Base-by-base conservation (phyloP, 1,140 invertebrate genomes). In the Drosophila insularis region DNA sequence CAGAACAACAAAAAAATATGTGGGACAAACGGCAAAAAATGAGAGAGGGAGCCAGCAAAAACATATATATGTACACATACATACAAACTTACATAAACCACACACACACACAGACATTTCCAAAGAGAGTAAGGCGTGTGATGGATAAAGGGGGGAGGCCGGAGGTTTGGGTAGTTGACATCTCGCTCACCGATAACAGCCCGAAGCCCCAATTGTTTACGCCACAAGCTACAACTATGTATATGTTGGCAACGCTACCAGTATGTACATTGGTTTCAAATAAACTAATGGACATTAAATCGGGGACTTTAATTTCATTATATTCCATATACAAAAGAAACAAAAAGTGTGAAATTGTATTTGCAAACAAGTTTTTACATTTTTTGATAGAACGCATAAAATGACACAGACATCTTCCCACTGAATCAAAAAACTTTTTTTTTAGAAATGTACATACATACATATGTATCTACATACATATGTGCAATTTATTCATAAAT, bases 1-100 rank as follows among this genome's bases (percentile, higher is more conserved):
- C 73, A 81, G 31, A 87, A 89, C 80, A 80, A 89, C 89, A 76
- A 87, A 87, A 86, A 82, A 82, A 79, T 80, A 87, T 87, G 76
- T 87, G 76, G 82, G 82, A 76, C 82, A 87, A 81, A 64, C 73
- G 37, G 71, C 74, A 63, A 55, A 58, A 46, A 56, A 21, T 23
- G 11, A 64, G 59, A 68, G 55, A 39, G 63, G 7, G 71, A 65
- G 50, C 53, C 63, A 68, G 58, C 35, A 31, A 50, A 27, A 23
- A 27, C 60, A 39, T 37, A 35, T 7, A 21, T 59, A 21, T 37
- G 17, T 10, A 19, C 43, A 10, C 17, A 50, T 59, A n/a, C 31
- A 37, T 1, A 11, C 60, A 37, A 19, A 35, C n/a, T 31, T 6
- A 59, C 6, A 17, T 2, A 21, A 35, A n/a, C 4, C 4, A 17